These are phyloP conservation scores for Gallinago undulata DNA, from an alignment of 2,113 vertebrate species.

Conservation along the genomic window DNA sequence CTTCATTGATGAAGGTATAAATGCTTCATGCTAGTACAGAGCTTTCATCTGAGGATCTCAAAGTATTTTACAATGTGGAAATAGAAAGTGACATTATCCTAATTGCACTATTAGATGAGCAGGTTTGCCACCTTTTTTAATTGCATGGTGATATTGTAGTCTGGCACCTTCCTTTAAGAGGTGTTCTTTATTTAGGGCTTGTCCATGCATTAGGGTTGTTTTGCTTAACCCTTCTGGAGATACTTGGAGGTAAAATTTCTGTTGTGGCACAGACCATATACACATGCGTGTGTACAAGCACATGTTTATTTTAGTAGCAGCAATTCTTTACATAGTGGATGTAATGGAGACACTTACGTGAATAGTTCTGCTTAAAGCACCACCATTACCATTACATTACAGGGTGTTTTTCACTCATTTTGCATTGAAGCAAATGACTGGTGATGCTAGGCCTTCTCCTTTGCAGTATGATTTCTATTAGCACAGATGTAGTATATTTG, in stretches of 20 bases:
- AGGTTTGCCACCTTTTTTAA: neutral
- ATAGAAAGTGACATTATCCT: neutral
- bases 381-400: neutral
- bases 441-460: neutral
- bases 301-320: neutral
- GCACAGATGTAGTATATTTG: rapidly evolving
- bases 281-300: rapidly evolving
- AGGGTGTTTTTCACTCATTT: neutral
- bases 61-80: neutral
- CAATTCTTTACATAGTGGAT: neutral
- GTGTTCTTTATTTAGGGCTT: neutral
- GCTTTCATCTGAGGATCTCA: neutral
- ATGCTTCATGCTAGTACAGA: neutral
- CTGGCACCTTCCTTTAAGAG: neutral
- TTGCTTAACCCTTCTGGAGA: neutral
- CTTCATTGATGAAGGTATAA: neutral
- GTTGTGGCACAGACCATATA: neutral
- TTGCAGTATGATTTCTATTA: neutral
- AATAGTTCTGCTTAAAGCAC: neutral
- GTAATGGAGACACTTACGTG: neutral
- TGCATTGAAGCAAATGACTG: neutral
- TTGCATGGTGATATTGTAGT: neutral
- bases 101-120: neutral
- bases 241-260: neutral
- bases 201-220: neutral